Evolutionary conservation across 2,888 invertebrate genomes (phyloP).

Genomic region (Agrotis segetum): DNA sequence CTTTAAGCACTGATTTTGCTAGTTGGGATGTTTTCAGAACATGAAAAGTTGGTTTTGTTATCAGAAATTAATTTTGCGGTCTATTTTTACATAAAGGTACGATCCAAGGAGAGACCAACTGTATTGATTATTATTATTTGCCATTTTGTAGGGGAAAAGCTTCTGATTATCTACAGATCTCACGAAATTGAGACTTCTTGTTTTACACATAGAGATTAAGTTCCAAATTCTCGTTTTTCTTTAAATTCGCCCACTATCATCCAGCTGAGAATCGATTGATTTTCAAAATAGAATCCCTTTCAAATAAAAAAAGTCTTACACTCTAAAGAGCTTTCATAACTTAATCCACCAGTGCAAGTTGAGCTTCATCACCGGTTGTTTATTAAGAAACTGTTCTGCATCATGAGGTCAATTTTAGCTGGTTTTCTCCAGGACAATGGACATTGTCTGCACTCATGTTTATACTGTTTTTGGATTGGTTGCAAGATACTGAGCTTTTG

Average conservation of each 20-base stretch:
- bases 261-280: not conserved
- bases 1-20: no score
- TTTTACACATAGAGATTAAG: not conserved
- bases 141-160: not conserved
- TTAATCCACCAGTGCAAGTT: slow-evolving; percentile 18
- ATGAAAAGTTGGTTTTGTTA: no score
- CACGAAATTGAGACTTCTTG: not conserved
- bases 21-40: no score
- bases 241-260: not conserved
- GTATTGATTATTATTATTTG: not conserved
- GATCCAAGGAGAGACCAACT: no score
- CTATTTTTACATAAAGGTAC: no score
- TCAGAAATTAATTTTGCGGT: no score
- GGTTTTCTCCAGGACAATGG: slow-evolving; percentile 41
- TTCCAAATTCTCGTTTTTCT: not conserved
- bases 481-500: slow-evolving; percentile 30
- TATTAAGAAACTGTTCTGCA: not conserved
- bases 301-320: slow-evolving; percentile 20
- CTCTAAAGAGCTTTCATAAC: slow-evolving; percentile 37
- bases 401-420: slow-evolving; percentile 17
- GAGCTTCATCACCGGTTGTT: slow-evolving; percentile 16
- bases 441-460: slow-evolving; percentile 30
- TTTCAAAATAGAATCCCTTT: slow-evolving; percentile 18
- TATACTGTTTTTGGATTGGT: slow-evolving; percentile 42
- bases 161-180: not conserved